Conservation (phyloP, 2,888 invertebrate genomes). For the Leptinotarsa haldemani region DNA sequence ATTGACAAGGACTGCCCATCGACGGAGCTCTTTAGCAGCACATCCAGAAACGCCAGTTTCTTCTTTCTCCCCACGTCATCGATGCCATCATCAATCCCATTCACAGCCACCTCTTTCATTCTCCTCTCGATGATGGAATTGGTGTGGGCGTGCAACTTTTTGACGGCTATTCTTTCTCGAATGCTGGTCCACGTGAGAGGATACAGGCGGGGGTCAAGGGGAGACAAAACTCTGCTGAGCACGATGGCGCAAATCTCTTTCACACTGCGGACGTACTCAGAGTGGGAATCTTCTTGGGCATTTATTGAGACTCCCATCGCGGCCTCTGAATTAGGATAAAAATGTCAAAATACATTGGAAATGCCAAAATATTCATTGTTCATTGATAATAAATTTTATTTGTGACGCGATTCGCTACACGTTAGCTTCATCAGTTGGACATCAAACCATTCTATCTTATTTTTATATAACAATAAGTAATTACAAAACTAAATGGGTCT, state of each 20-base stretch:
- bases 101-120: conserved; percentile 53
- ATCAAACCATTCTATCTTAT: too few species aligned
- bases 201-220: conserved; percentile 68
- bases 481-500: too few species aligned
- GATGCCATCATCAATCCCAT: conserved; percentile 2
- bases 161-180: conserved; percentile 61
- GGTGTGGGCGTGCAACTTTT: conserved; percentile 34
- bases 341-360: background rate
- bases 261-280: conserved; percentile 80
- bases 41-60: conserved; percentile 75
- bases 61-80: conserved; percentile 68
- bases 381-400: too few species aligned
- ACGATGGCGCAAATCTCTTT: conserved; percentile 65
- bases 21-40: conserved; percentile 72
- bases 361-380: too few species aligned
- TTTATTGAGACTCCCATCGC: conserved; percentile 84
- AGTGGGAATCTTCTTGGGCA: conserved; percentile 76
- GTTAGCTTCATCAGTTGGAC: too few species aligned
- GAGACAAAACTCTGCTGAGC: conserved; percentile 53
- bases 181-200: conserved; percentile 71
- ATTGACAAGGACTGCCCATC: conserved; percentile 71
- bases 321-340: conserved; percentile 72
- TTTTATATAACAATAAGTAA: too few species aligned
- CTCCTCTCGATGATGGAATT: conserved; percentile 37
- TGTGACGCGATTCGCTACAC: too few species aligned